These are phyloP conservation scores for Bhutanitis thaidina DNA, from an alignment of 2,888 invertebrate species.

Conservation along the genomic window DNA sequence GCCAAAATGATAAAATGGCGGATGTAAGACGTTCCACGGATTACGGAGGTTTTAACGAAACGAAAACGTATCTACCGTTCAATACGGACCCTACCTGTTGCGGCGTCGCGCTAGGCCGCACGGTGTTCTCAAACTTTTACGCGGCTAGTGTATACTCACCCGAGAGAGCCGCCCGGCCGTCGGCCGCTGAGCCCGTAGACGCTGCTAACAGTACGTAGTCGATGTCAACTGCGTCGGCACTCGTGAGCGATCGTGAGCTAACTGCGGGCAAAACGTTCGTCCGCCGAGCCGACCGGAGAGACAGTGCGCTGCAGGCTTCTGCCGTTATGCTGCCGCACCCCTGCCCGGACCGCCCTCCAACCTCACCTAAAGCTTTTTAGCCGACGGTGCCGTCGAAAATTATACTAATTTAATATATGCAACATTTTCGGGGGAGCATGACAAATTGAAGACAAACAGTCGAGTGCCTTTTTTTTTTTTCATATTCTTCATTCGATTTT, in stretches of 20 bases:
- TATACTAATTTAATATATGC: constrained; percentile 11
- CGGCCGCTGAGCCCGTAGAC: constrained; percentile 42
- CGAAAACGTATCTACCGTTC: constrained; percentile 37
- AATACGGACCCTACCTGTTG: constrained; percentile 65
- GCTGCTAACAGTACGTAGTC: constrained; percentile 58
- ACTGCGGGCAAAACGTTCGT: constrained; percentile 41
- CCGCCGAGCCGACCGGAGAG: constrained; percentile 34
- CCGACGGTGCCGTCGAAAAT: constrained; percentile 4
- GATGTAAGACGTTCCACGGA: constrained; percentile 1
- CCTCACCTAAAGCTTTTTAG: constrained; percentile 29
- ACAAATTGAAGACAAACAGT: background rate
- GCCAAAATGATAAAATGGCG: background rate
- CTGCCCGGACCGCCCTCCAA: constrained; percentile 29
- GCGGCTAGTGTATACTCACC: constrained; percentile 49
- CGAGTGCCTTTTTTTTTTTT: background rate
- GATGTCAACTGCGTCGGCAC: constrained; percentile 44
- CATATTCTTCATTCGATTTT: background rate
- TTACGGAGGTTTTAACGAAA: constrained; percentile 2
- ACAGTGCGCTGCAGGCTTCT: constrained; percentile 39
- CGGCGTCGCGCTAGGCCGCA: constrained; percentile 49
- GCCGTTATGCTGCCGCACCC: constrained; percentile 25
- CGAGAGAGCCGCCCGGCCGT: constrained; percentile 41
- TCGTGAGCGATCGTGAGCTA: constrained; percentile 39
- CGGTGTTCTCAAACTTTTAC: constrained; percentile 54
- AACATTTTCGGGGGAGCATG: background rate